Evolutionary conservation across 2,797 vertebrate genomes (phyloP).

Genomic region (Manis crassicaudata): DNA sequence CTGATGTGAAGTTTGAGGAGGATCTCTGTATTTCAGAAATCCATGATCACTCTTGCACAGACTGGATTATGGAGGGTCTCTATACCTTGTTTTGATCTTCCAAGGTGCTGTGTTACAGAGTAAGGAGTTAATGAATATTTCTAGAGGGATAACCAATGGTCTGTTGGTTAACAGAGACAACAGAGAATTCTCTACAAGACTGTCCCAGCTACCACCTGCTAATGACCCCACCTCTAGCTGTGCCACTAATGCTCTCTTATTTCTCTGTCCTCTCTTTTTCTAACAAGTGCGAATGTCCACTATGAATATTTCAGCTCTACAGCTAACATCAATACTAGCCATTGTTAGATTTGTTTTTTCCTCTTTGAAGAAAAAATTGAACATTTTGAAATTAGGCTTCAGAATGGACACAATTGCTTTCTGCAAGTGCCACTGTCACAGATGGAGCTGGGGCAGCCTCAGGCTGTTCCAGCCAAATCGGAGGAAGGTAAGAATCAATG

Average conservation of each 20-base stretch:
- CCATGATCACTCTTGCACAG: neutral
- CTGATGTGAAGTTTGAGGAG: neutral
- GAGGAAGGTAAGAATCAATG: neutral
- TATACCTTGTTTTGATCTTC: neutral
- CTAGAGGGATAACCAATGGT: neutral
- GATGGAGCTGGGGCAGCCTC: neutral
- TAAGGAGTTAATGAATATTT: neutral
- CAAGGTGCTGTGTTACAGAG: neutral
- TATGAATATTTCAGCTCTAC: conserved; percentile 21
- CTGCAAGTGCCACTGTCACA: neutral
- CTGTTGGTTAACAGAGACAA: too few relatives aligned
- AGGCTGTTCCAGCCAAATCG: neutral
- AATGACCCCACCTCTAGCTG: neutral
- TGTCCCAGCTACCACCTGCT: neutral
- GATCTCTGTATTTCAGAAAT: neutral
- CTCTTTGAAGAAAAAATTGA: conserved; percentile 35
- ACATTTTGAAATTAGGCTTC: neutral
- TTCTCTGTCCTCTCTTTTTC: neutral
- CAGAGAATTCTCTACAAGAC: neutral
- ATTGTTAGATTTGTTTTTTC: conserved; percentile 38
- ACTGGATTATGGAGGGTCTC: neutral
- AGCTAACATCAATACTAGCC: conserved; percentile 15
- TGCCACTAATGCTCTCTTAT: neutral
- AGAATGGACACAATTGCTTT: neutral
- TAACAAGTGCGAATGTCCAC: conserved; percentile 18